Base-by-base conservation (phyloP, 2,113 vertebrate genomes). In the Ramphastos sulfuratus region DNA sequence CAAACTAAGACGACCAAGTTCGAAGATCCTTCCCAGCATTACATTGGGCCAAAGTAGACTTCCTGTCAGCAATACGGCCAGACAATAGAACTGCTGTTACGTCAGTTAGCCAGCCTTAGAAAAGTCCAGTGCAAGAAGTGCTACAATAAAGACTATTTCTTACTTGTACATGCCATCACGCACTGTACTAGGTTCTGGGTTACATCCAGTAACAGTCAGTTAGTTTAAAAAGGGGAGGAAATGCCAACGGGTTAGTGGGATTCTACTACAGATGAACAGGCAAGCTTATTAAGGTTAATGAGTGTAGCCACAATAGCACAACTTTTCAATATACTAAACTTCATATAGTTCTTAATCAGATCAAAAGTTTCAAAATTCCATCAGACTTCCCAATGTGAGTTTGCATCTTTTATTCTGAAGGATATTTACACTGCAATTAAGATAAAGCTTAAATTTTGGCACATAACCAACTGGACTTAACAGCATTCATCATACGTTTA, bases 141-240 rank as follows among this genome's bases (percentile, higher is more conserved):
- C 54, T 54, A 19, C 56, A 28, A 2, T 23, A 19, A 46, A 16
- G 17, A 48, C 37, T 30, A 23, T 20, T 42, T 23, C 33, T 25
- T 15, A 7, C 11, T 55, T 50, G 25, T 8, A 65, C 0, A 0
- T 10, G 18, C n/a, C 13, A 3, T 13, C 7, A 2, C 8, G 18
- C 17, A 8, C 23, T 35, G 25, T 10, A 28, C 11, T 9, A 24
- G 2, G 1, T 42, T n/a, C 63, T 65, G 18, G 3, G 17, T 56
- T 66, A 39, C 0, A 1, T 33, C 39, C 10, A 61, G n/a, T 27
- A 72, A 56, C 3, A 14, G n/a, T 2, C 3, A 75, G 20, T 13
- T 52, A 18, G 18, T 37, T 28, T 44, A 19, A 24, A 54, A 64
- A 55, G 5, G 9, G 15, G 4, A 25, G 35, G 5, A 81, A 60